phyloP scores from a whole-genome alignment of 2,888 invertebrate species.

The Apodemia mormo region DNA sequence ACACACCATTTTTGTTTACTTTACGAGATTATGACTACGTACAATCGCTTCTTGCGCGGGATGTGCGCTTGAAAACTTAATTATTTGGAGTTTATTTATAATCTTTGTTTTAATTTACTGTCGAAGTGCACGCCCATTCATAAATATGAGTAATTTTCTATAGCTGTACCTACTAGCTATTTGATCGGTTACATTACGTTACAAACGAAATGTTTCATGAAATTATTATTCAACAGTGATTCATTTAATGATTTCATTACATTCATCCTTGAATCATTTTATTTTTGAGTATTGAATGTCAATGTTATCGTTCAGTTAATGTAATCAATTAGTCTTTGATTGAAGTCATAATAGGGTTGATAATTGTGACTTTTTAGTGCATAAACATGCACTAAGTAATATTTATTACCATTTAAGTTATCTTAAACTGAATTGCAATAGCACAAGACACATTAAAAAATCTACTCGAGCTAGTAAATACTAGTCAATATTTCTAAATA shows the following conservation, averaged over 20 bases:
- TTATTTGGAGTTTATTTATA: not conserved
- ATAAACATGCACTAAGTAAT: too few relatives aligned
- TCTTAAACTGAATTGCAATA: too few relatives aligned
- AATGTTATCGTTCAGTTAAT: too few relatives aligned
- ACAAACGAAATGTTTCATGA: not conserved
- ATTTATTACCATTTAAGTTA: too few relatives aligned
- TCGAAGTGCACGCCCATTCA: slow-evolving; percentile 22
- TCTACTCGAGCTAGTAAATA: too few relatives aligned
- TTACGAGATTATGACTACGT: slow-evolving; percentile 33
- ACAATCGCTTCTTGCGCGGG: slow-evolving; percentile 19
- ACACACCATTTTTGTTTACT: slow-evolving; percentile 51
- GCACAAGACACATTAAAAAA: too few relatives aligned
- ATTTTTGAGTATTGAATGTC: too few relatives aligned
- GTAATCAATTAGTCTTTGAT: too few relatives aligned
- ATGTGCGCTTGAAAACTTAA: slow-evolving; percentile 25
- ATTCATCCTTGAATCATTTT: not conserved
- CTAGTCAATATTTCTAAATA: too few relatives aligned
- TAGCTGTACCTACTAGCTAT: not conserved
- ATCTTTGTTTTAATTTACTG: slow-evolving; percentile 24
- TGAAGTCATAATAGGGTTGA: too few relatives aligned
- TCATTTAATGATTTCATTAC: not conserved
- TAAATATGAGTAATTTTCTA: slow-evolving; percentile 5
- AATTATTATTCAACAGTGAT: not conserved
- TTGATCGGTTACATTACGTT: too few relatives aligned
- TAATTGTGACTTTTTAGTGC: too few relatives aligned